phyloP scores from a whole-genome alignment of 2,797 vertebrate genomes.

The Eremophila alpestris region DNA sequence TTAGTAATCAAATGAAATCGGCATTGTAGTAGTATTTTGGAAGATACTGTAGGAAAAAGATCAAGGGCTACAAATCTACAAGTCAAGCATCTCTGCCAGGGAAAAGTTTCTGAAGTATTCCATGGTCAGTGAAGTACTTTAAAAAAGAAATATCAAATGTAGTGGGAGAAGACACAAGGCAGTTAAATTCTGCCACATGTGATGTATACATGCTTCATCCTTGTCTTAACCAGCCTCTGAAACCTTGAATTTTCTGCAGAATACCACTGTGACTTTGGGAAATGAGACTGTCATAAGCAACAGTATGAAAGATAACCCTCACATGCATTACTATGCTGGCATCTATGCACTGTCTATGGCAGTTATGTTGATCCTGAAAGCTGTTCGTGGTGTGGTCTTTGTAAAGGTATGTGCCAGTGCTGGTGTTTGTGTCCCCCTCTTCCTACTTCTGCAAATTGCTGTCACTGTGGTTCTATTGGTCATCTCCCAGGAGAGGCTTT shows the following conservation, averaged over 20 bases:
- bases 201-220: not conserved
- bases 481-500: not conserved
- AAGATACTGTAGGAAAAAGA: not conserved
- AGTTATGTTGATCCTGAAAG: slow-evolving; percentile 88
- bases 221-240: not conserved
- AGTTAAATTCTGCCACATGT: not conserved
- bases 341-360: slow-evolving; percentile 91
- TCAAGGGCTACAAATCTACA: not conserved
- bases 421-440: not conserved
- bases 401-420: slow-evolving; percentile 82
- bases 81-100: not conserved
- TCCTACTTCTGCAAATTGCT: not conserved
- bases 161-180: not conserved
- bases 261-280: slow-evolving; percentile 78
- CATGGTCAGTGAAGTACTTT: not conserved
- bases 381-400: slow-evolving; percentile 86
- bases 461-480: not conserved
- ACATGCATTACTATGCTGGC: slow-evolving; percentile 87
- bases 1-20: not conserved
- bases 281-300: slow-evolving; percentile 82
- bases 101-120: not conserved
- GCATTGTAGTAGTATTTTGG: not conserved
- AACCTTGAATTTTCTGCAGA: slow-evolving; percentile 75
- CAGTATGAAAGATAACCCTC: slow-evolving; percentile 91
- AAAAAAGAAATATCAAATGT: not conserved